Percentiles rank a stretch among this genome's conserved stretches.
phyloP scores from a whole-genome alignment of 2,797 vertebrate species.

The Bovichtus diacanthus region DNA sequence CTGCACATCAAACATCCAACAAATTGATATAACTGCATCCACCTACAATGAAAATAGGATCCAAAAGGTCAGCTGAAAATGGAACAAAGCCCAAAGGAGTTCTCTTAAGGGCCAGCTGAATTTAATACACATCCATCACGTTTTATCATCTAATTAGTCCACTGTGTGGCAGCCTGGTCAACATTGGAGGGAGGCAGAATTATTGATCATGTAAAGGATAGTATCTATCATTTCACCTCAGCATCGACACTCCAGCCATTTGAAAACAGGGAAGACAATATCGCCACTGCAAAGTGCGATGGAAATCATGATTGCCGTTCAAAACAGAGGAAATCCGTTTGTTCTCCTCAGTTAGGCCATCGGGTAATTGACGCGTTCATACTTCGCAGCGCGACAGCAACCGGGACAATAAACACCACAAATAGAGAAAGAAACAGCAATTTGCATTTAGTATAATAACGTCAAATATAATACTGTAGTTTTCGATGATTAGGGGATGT shows the following conservation, averaged over 20 bases:
- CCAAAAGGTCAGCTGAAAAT: constrained; percentile 94
- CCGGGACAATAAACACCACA: background rate
- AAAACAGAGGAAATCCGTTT: constrained; percentile 53
- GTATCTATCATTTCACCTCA: constrained; percentile 91
- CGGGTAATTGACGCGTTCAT: constrained; percentile 40
- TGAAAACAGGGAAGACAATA: constrained; percentile 75
- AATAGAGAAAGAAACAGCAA: background rate
- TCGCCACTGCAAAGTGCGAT: constrained; percentile 71
- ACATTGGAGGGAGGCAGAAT: constrained; percentile 85
- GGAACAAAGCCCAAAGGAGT: constrained; percentile 89
- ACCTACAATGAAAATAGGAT: constrained; percentile 91
- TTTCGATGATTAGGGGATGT: background rate
- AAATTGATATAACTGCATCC: constrained; percentile 88
- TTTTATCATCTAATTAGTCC: constrained; percentile 98
- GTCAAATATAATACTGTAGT: background rate
- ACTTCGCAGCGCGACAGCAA: constrained; percentile 1
- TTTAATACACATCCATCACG: constrained; percentile 97
- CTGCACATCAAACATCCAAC: constrained; percentile 87
- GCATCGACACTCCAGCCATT: constrained; percentile 58
- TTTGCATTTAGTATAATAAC: background rate
- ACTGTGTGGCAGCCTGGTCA: constrained; percentile 90
- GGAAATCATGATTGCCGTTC: constrained; percentile 63
- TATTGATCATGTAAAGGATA: constrained; percentile 93
- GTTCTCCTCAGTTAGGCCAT: constrained; percentile 45
- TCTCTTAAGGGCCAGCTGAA: constrained; percentile 86